Conservation (phyloP, 2,797 vertebrate genomes). For the Cynopterus sphinx region DNA sequence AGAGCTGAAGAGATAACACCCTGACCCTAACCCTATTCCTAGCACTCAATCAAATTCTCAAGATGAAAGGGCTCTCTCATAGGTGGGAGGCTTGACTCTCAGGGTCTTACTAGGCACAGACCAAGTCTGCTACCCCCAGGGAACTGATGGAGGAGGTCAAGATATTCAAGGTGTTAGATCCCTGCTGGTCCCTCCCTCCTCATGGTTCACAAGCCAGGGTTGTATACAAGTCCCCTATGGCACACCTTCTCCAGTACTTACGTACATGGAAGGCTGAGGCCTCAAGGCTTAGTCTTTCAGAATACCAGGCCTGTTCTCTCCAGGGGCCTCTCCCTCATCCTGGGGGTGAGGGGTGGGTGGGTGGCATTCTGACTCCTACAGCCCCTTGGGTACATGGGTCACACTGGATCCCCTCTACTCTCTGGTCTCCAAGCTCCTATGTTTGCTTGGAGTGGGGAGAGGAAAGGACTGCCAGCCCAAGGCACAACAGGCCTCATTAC, state of each 20-base stretch:
- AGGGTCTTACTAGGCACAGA: background rate
- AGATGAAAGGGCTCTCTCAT: background rate
- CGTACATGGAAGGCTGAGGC: background rate
- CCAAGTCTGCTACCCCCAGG: background rate
- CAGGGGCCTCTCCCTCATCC: background rate
- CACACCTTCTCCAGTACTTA: background rate
- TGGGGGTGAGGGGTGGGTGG: background rate
- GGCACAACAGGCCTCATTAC: conserved; percentile 73
- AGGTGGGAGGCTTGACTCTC: background rate
- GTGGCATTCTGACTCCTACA: background rate
- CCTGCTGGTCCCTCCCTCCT: background rate
- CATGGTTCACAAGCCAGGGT: background rate
- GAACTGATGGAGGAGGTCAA: background rate
- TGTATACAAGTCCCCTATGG: background rate
- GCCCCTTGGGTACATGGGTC: background rate
- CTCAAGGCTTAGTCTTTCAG: background rate
- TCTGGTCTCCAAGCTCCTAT: conserved; percentile 70
- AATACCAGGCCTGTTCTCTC: background rate
- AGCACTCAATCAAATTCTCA: background rate
- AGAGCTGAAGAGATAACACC: background rate
- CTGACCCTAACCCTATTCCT: background rate
- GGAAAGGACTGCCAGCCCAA: background rate
- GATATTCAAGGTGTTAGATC: background rate
- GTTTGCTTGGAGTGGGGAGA: conserved; percentile 60
- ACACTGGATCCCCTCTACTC: conserved; percentile 24